Conservation (phyloP, 53 echinoderm and acorn worm species). For the Zoroaster sp. region DNA sequence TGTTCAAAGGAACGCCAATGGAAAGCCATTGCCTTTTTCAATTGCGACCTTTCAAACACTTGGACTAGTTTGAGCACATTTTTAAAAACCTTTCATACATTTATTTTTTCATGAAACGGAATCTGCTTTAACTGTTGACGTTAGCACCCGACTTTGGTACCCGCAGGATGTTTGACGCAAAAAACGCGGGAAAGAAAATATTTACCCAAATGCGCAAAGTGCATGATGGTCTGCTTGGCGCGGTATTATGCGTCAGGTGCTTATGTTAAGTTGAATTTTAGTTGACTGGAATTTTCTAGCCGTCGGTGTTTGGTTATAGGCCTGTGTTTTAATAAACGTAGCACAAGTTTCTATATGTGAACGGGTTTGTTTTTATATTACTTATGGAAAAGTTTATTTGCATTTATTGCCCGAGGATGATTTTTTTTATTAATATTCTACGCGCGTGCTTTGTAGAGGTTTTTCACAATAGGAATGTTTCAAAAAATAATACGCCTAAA, state of each 20-base stretch:
- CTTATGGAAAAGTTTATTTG: not conserved
- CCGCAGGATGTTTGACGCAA: conserved; percentile 35
- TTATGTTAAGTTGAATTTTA: not conserved
- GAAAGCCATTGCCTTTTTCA: not conserved
- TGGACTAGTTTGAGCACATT: not conserved
- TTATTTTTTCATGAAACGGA: conserved; percentile 4
- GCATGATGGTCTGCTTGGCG: conserved; percentile 14
- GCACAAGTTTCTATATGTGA: not conserved
- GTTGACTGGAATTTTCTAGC: conserved; percentile 5
- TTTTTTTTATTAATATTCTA: not conserved
- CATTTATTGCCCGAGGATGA: no score
- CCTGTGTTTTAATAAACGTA: not conserved
- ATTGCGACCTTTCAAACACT: not conserved
- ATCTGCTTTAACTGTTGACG: conserved; percentile 23
- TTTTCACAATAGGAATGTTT: no score
- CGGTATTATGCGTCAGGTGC: not conserved
- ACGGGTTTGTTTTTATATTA: not conserved
- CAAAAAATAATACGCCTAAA: no score
- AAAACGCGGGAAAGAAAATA: conserved; percentile 36
- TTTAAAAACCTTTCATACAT: no score
- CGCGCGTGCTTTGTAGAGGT: not conserved
- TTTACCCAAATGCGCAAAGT: conserved; percentile 23
- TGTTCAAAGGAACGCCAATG: not conserved
- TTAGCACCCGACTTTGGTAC: conserved; percentile 1
- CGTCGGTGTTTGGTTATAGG: not conserved